These are phyloP conservation scores for Anoncus sp. DNA, from an alignment of 2,888 invertebrate species.

Conservation along the genomic window DNA sequence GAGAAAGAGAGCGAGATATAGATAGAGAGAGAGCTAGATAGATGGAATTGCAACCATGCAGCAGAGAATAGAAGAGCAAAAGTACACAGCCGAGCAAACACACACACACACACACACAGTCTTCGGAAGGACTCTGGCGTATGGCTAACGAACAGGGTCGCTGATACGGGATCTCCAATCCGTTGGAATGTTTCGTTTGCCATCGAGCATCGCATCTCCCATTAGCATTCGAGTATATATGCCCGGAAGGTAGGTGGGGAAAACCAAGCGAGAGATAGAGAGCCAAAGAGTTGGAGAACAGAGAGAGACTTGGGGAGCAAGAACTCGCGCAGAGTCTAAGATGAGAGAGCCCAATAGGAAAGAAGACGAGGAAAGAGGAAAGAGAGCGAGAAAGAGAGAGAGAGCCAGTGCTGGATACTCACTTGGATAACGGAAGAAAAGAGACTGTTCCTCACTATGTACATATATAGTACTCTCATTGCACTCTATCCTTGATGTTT, in stretches of 20 bases:
- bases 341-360: constrained; percentile 46
- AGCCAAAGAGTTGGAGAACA: constrained; percentile 52
- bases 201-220: constrained; percentile 78
- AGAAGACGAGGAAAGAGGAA: constrained; percentile 30
- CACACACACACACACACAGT: too few relatives aligned
- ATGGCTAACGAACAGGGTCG: constrained; percentile 77
- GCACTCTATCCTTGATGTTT: constrained; percentile 38
- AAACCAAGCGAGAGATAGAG: constrained; percentile 34
- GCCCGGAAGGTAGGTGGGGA: constrained; percentile 64
- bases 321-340: constrained; percentile 27
- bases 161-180: constrained; percentile 78
- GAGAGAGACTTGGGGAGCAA: constrained; percentile 32
- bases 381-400: constrained; percentile 56
- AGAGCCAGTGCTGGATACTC: too few relatives aligned
- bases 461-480: constrained; percentile 43
- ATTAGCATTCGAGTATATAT: constrained; percentile 77
- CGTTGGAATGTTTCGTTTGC: constrained; percentile 77
- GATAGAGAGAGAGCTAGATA: too few relatives aligned
- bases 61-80: constrained; percentile 46
- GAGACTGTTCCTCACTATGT: constrained; percentile 51
- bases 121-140: constrained; percentile 55
- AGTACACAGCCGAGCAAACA: constrained; percentile 16
- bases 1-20: constrained; percentile 24
- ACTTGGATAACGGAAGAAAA: constrained; percentile 61
- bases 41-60: constrained; percentile 43